These are phyloP conservation scores for Pangasius macronema DNA, from an alignment of 2,797 vertebrate genomes.

Conservation along the genomic window DNA sequence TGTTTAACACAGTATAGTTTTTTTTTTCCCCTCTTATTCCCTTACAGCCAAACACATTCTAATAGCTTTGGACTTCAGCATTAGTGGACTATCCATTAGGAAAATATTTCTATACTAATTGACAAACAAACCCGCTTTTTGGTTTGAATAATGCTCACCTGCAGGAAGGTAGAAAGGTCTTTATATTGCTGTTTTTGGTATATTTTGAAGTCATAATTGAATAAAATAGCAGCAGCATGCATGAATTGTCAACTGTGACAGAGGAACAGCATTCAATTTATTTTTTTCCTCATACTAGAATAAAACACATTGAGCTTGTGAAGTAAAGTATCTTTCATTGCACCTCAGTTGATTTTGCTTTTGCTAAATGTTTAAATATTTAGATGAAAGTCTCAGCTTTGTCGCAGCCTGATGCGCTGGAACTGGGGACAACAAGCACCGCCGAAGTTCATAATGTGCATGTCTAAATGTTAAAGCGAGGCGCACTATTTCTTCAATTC, in stretches of 20 bases:
- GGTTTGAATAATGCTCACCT: neutral
- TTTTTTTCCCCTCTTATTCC: neutral
- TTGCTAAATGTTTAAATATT: conserved; percentile 8
- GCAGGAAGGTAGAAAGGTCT: neutral
- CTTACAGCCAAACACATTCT: conserved; percentile 3
- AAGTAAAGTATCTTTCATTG: neutral
- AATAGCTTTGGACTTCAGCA: conserved; percentile 17
- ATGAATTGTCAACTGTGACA: neutral
- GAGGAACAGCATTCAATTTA: neutral
- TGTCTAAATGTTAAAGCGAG: conserved; percentile 37
- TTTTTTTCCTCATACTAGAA: neutral
- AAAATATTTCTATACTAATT: conserved; percentile 3
- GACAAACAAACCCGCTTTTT: neutral
- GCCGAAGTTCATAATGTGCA: conserved; percentile 40
- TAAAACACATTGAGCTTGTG: neutral
- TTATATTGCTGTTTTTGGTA: neutral
- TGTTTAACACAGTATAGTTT: conserved; percentile 27
- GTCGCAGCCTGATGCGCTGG: conserved; percentile 14
- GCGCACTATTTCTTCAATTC: conserved; percentile 40
- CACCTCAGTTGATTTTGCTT: neutral
- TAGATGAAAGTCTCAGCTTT: neutral
- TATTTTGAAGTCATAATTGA: neutral
- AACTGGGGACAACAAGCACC: neutral
- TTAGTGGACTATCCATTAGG: conserved; percentile 12
- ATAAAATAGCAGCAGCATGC: neutral